phyloP scores from a whole-genome alignment of 2,113 vertebrate species.

The Antennarius striatus region DNA sequence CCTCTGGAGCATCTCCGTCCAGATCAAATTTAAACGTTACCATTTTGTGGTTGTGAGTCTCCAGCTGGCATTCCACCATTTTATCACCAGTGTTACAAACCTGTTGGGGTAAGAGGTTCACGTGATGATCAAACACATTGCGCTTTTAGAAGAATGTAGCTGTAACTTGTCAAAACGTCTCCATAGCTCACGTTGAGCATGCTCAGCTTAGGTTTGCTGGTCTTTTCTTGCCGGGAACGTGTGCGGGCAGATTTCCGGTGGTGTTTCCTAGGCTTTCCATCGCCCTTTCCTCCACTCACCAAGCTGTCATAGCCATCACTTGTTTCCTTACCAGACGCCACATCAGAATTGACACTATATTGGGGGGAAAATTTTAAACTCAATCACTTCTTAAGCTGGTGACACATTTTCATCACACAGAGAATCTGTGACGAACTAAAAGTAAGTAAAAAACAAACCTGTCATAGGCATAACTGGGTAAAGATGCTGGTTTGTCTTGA shows the following conservation, averaged over 20 bases:
- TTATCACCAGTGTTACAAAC: conserved; percentile 97
- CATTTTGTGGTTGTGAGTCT: conserved; percentile 99
- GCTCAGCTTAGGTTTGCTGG: conserved; percentile 92
- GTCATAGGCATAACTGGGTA: conserved; percentile 84
- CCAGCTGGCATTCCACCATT: conserved; percentile 98
- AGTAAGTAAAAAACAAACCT: conserved; percentile 77
- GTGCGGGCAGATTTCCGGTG: conserved; percentile 91
- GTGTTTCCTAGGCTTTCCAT: conserved; percentile 89
- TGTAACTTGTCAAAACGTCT: background rate
- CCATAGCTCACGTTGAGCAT: conserved; percentile 86
- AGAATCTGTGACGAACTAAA: conserved; percentile 8
- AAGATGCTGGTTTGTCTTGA: conserved; percentile 82
- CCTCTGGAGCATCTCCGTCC: conserved; percentile 95
- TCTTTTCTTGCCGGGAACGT: conserved; percentile 92
- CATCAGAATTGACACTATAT: conserved; percentile 84
- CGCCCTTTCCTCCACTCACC: conserved; percentile 83
- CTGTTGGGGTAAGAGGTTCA: conserved; percentile 64
- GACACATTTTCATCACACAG: background rate
- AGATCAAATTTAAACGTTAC: conserved; percentile 99
- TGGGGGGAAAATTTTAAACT: background rate
- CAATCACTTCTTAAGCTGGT: background rate
- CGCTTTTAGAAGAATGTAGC: background rate
- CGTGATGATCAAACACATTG: conserved; percentile 7
- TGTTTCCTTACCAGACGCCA: conserved; percentile 90
- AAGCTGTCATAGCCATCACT: conserved; percentile 91